A percentile compares a stretch with the other conserved stretches of the same genome.
phyloP scores from a whole-genome alignment of 2,797 vertebrate species.

The Xiphophorus birchmanni region DNA sequence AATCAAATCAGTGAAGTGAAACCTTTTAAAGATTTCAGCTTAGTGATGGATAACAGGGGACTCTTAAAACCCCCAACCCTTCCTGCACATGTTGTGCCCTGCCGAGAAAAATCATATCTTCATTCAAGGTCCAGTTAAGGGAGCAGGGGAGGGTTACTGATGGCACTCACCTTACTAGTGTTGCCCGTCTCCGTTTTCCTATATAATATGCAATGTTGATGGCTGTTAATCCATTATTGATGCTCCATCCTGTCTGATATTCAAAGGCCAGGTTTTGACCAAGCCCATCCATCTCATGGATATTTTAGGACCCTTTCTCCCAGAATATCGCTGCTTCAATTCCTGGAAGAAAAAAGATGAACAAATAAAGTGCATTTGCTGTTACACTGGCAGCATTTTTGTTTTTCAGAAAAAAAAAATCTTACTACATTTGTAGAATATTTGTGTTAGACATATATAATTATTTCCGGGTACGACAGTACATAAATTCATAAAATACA shows the following conservation, averaged over 20 bases:
- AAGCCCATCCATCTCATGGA: constrained; percentile 69
- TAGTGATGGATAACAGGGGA: constrained; percentile 43
- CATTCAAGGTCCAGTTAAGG: constrained; percentile 54
- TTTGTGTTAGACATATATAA: no score
- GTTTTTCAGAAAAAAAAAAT: no score
- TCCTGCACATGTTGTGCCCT: constrained; percentile 44
- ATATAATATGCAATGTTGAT: constrained; percentile 76
- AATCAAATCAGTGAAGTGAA: constrained; percentile 48
- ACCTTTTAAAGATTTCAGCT: constrained; percentile 64
- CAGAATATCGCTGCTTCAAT: constrained; percentile 49
- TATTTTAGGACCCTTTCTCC: constrained; percentile 67
- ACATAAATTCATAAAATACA: no score
- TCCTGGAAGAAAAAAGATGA: constrained; percentile 26
- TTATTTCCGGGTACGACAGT: no score
- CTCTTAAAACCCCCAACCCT: constrained; percentile 47
- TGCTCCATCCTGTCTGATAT: constrained; percentile 61
- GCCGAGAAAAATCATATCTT: constrained; percentile 55
- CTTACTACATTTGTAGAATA: no score
- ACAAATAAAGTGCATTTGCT: constrained; percentile 38
- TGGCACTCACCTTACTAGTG: constrained; percentile 62
- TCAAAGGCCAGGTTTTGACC: constrained; percentile 70
- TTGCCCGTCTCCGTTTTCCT: constrained; percentile 61
- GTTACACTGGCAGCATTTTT: neutral
- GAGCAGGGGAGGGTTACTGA: constrained; percentile 50
- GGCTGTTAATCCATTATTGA: constrained; percentile 77